phyloP scores from a whole-genome alignment of 2,797 vertebrate genomes.

The Zalophus californianus region DNA sequence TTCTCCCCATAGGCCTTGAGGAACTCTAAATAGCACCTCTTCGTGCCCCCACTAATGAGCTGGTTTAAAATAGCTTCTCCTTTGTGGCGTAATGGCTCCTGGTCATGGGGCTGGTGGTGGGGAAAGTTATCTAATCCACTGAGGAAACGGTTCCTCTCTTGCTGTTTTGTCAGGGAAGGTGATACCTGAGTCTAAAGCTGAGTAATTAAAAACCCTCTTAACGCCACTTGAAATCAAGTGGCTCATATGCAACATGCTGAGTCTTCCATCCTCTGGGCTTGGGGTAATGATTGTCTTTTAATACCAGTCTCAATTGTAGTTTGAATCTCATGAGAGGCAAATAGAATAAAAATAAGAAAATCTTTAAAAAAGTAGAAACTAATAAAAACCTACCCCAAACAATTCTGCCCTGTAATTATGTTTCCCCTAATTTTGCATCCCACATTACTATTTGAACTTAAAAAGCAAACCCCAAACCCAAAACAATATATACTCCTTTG shows the following conservation, averaged over 20 bases:
- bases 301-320: conserved; percentile 59
- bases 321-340: conserved; percentile 63
- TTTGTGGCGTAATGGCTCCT: not conserved
- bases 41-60: not conserved
- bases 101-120: not conserved
- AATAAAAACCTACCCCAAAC: not conserved
- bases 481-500: not conserved
- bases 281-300: conserved; percentile 73
- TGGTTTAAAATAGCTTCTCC: conserved; percentile 73
- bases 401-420: not conserved
- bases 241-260: conserved; percentile 61
- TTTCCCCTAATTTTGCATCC: not conserved
- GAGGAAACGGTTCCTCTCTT: conserved; percentile 59
- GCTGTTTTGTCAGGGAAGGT: conserved; percentile 68
- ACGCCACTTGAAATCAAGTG: conserved; percentile 69
- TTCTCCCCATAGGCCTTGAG: not conserved
- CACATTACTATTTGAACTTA: not conserved
- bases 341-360: conserved; percentile 62
- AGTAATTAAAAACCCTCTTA: conserved; percentile 81
- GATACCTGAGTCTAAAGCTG: conserved; percentile 74
- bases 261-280: conserved; percentile 69
- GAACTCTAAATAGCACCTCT: conserved; percentile 58
- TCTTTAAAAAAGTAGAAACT: not conserved
- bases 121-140: conserved; percentile 59
- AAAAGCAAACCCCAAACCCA: not conserved